Evolutionary conservation across 2,797 vertebrate genomes (phyloP), one percentile per base, ranked within the genome.

Genomic region (Rhadinocentrus ornatus): DNA sequence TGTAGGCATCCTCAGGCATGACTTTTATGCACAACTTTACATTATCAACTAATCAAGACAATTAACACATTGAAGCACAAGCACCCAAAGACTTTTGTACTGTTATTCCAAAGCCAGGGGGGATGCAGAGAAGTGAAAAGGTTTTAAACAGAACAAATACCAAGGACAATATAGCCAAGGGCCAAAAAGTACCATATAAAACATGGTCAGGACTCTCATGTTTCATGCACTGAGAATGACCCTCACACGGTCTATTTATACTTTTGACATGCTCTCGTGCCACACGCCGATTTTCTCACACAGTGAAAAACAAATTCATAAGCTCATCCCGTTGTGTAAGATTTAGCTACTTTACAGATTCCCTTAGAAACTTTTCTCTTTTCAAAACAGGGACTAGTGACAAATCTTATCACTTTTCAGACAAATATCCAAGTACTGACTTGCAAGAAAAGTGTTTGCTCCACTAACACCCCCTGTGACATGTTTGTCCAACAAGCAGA

Each of bases 141-240:
- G 41, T n/a, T 66, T 55, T 13, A 15, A 35, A 13, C 35, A 44
- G 52, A 44, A 29, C 27, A 26, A 20, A 66, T 55, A 55, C 18
- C 20, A 6, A 18, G 24, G 27, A 37, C 24, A 39, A 55, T 24
- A 20, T 39, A 20, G 26, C 34, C 35, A 10, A 53, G 22, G 50
- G 24, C 26, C 50, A 66, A n/a, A 35, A 66, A 29, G 35, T 39
- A 50, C 13, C 11, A 31, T 35, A 41, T 27, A 66, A 66, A 66
- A 55, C 26, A 54, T 27, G 20, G 35, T 7, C 24, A 26, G 27
- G 52, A 39, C 22, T 53, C 50, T 15, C 48, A 29, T 3, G 27
- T 37, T 29, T 20, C 27, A 55, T 55, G 22, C 31, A 35, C 22
- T 50, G 12, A 39, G 12, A 13, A 44, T 39, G 26, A 20, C 27